Conservation (phyloP, 2,888 invertebrate species). For the Drosophila paramelanica region DNA sequence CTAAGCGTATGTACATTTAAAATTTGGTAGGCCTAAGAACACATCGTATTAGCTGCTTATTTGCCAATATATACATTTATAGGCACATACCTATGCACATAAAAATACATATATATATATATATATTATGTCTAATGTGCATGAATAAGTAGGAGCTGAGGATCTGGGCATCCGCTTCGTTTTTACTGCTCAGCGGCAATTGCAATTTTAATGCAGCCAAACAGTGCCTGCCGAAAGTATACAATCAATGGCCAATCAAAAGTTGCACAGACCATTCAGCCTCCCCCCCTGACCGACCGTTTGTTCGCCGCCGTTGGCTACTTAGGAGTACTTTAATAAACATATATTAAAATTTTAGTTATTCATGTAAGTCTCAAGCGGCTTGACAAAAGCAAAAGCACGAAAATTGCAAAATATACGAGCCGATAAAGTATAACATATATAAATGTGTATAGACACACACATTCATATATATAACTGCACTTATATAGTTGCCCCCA, state of each 20-base stretch:
- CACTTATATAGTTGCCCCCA: slow-evolving; percentile 21
- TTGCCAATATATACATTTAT: slow-evolving; percentile 48
- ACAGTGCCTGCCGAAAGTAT: slow-evolving; percentile 59
- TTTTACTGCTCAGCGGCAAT: slow-evolving; percentile 46
- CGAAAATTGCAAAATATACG: slow-evolving; percentile 63
- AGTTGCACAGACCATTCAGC: slow-evolving; percentile 50
- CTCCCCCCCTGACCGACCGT: neutral
- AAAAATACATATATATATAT: neutral
- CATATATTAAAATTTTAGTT: slow-evolving; percentile 81
- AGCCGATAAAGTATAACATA: slow-evolving; percentile 25
- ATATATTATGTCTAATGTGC: slow-evolving; percentile 59
- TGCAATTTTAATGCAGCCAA: slow-evolving; percentile 69
- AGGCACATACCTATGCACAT: slow-evolving; percentile 26
- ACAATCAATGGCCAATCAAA: slow-evolving; percentile 78
- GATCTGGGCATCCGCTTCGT: slow-evolving; percentile 20
- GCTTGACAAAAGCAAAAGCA: slow-evolving; percentile 61
- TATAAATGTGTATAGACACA: slow-evolving; percentile 26
- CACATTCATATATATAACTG: slow-evolving; percentile 6
- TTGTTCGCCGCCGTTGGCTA: slow-evolving; percentile 30
- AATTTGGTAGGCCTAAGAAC: slow-evolving; percentile 7
- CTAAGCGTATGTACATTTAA: slow-evolving; percentile 1
- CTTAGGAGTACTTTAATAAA: slow-evolving; percentile 74
- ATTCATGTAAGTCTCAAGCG: slow-evolving; percentile 75
- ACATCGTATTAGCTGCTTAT: slow-evolving; percentile 57
- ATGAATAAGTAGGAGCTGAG: slow-evolving; percentile 45